Evolutionary conservation across 2,797 vertebrate species (phyloP).

Genomic region (Pteropus rufus): DNA sequence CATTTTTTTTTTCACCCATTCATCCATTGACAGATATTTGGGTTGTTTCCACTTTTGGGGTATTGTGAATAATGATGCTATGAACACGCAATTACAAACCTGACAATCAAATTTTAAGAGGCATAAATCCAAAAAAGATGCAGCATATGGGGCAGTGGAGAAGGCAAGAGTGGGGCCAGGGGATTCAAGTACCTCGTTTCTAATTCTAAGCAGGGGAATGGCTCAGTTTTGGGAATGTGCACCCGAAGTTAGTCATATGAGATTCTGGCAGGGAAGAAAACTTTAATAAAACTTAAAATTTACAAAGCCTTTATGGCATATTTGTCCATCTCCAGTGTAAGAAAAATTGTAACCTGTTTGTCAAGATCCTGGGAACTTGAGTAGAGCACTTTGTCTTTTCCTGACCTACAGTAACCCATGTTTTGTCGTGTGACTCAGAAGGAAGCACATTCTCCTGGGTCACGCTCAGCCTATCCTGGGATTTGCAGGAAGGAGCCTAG

Average conservation of each 20-base stretch:
- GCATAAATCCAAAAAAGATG: neutral
- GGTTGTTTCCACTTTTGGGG: neutral
- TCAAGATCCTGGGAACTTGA: neutral
- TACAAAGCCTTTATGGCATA: neutral
- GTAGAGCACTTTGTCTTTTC: neutral
- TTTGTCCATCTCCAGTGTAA: neutral
- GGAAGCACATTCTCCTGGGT: constrained; percentile 38
- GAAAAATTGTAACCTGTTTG: too few relatives aligned
- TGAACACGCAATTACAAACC: too few relatives aligned
- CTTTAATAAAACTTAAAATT: neutral
- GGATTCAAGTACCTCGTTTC: too few relatives aligned
- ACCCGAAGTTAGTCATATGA: neutral
- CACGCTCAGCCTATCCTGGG: neutral
- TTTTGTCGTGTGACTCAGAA: neutral
- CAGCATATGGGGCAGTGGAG: rapidly evolving
- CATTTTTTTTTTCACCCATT: too few relatives aligned
- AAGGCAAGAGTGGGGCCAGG: neutral
- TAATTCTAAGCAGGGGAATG: neutral
- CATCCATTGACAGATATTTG: neutral
- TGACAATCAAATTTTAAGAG: too few relatives aligned
- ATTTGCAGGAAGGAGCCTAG: neutral
- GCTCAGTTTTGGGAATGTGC: neutral
- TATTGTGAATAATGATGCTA: neutral
- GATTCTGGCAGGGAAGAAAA: neutral
- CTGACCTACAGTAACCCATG: neutral